Percentiles rank a stretch among this genome's conserved stretches.
Evolutionary conservation across 2,113 vertebrate genomes (phyloP).

Genomic region (Spermophilus dauricus): DNA sequence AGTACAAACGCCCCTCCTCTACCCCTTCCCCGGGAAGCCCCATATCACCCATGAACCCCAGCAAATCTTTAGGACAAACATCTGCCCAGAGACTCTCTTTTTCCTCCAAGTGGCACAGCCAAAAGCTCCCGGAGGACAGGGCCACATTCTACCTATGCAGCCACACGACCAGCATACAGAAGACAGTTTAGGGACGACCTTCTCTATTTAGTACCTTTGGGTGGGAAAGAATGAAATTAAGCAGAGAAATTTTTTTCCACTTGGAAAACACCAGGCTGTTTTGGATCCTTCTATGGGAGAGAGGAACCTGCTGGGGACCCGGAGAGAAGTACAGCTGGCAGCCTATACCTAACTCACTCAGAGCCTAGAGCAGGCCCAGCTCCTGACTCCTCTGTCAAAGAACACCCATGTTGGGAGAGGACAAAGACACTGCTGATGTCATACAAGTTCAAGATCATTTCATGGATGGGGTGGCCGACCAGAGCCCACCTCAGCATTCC

Average conservation of each 20-base stretch:
- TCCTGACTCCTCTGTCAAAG: neutral
- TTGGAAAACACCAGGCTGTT: neutral
- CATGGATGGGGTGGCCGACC: too few species aligned
- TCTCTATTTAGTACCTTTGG: neutral
- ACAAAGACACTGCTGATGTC: too few species aligned
- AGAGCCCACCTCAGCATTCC: too few species aligned
- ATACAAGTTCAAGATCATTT: too few species aligned
- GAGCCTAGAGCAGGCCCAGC: neutral
- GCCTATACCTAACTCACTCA: neutral
- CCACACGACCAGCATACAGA: neutral
- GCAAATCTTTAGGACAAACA: neutral
- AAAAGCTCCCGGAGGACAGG: neutral
- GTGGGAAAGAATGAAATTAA: neutral
- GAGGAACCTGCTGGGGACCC: neutral
- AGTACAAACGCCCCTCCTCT: too few species aligned
- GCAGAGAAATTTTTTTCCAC: neutral
- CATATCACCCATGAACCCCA: neutral
- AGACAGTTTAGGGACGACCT: neutral
- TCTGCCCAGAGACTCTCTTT: neutral
- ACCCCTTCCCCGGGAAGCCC: too few species aligned
- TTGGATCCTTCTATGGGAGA: neutral
- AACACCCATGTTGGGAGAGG: too few species aligned
- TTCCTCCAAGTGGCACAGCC: neutral
- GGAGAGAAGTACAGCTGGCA: neutral
- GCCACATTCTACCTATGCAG: neutral